Base-by-base conservation (phyloP, 2,888 invertebrate species). In the Alitta virens region DNA sequence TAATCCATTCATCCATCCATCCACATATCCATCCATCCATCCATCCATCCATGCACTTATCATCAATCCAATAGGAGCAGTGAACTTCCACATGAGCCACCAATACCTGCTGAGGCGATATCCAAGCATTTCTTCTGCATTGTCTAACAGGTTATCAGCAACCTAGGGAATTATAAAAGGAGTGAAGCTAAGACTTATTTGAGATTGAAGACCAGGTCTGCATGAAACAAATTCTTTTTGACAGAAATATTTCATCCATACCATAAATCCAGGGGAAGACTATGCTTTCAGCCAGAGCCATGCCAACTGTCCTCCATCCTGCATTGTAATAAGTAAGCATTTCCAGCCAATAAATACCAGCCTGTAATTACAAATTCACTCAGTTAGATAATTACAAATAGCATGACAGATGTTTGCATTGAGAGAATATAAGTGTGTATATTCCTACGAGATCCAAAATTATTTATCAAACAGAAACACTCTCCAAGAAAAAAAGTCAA, bases 211-310 rank as follows among this genome's bases (percentile, higher is more conserved):
- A n/a, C n/a, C n/a, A n/a, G n/a, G n/a, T n/a, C n/a, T n/a, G n/a
- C n/a, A n/a, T n/a, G n/a, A n/a, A n/a, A n/a, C n/a, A n/a, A n/a
- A n/a, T n/a, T n/a, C n/a, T n/a, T n/a, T n/a, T n/a, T n/a, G n/a
- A n/a, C n/a, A 24, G 25, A 25, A 56, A 1, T 21, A 16, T 26
- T 23, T n/a, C n/a, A 14, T 23, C 18, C 71, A 79, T 91, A 90
- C 33, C 33, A 75, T 91, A 91, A 56, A 91, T 86, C 89, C 90
- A 91, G 68, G 88, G 86, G 18, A 91, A 83, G 0, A 88, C 88
- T 24, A 88, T 80, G 25, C 89, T 85, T 80, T 91, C 90, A 52
- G 85, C 79, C 24, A 90, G 84, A 0, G 89, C 88, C 65, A 91
- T 86, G 80, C 90, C 88, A 0, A 91, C 65, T 5, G 77, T 74